Base-by-base conservation (phyloP, 2,797 vertebrate genomes). In the Molossus alvarezi region DNA sequence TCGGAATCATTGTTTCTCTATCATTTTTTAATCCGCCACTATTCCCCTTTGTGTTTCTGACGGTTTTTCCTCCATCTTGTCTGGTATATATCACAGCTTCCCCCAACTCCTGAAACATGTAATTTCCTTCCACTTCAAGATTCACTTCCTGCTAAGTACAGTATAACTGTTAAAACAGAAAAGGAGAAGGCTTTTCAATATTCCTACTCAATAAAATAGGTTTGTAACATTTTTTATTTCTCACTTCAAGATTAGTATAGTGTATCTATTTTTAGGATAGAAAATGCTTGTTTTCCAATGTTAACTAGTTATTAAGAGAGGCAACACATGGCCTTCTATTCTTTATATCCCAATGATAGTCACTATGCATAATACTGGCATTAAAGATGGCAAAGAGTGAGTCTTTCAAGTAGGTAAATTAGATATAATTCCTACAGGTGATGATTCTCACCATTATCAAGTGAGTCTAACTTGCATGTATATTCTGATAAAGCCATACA, bases 251-350 rank as follows among this genome's bases (percentile, higher is more conserved):
- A 88, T 88, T 57, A 90, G 33, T n/a, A 69, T 6, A 57, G 23
- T 20, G 0, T 87, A 27, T 77, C 29, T 85, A 88, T 88, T 94
- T 58, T 41, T 37, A 51, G 86, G 14, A 60, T 72, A 85, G 75
- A 84, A 97, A 95, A 95, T 77, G 41, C 33, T 64, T 18, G 8
- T 73, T 64, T 72, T 92, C 82, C 92, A 81, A 67, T 60, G 23
- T 51, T 91, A 91, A 79, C 29, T 71, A 94, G 45, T 91, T 92
- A 80, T 76, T 75, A 48, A 88, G 48, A 97, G n/a, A 96, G 23
- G 57, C 4, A 82, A 85, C 6, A 33, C 17, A 60, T 18, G 10
- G 33, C 8, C 94, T 95, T 72, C 25, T 86, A 55, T 82, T 79
- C 72, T 94, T 73, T 55, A 71, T 53, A 72, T n/a, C 60, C 8